phyloP scores from a whole-genome alignment of 2,113 vertebrate species.

The Siniperca knerii region DNA sequence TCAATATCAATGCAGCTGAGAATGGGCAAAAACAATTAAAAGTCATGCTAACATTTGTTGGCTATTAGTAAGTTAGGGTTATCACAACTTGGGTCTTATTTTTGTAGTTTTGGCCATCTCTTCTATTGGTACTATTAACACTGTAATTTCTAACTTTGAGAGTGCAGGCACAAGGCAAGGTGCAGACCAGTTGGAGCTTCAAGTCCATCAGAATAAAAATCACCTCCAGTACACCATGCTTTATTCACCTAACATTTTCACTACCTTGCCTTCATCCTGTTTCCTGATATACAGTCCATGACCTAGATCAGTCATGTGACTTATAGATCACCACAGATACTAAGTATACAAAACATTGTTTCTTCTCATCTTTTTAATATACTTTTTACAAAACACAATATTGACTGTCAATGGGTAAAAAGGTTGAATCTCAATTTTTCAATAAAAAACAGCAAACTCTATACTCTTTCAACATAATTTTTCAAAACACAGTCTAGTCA shows the following conservation, averaged over 20 bases:
- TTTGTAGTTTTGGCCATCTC: not conserved
- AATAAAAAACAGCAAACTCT: not conserved
- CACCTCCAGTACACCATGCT: not conserved
- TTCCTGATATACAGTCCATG: not conserved
- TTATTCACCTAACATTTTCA: not conserved
- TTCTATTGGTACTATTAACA: not conserved
- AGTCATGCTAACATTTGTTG: slow-evolving; percentile 18
- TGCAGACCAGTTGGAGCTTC: not conserved
- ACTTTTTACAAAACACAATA: not conserved
- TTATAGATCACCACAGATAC: slow-evolving; percentile 1
- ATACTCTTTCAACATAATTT: not conserved
- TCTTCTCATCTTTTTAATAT: not conserved
- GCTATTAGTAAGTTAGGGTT: not conserved
- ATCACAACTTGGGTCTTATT: slow-evolving; percentile 8
- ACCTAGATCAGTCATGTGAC: not conserved
- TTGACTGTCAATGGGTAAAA: not conserved
- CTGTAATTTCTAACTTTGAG: not conserved
- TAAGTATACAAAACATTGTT: not conserved
- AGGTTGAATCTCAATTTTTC: not conserved
- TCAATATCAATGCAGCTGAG: slow-evolving; percentile 51
- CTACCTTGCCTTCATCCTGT: not conserved
- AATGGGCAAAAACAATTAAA: slow-evolving; percentile 49
- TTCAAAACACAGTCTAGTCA: not conserved
- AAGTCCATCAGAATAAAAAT: not conserved
- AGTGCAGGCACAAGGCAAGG: not conserved